Base-by-base conservation (phyloP, 2,113 vertebrate genomes). In the Fregata magnificens region DNA sequence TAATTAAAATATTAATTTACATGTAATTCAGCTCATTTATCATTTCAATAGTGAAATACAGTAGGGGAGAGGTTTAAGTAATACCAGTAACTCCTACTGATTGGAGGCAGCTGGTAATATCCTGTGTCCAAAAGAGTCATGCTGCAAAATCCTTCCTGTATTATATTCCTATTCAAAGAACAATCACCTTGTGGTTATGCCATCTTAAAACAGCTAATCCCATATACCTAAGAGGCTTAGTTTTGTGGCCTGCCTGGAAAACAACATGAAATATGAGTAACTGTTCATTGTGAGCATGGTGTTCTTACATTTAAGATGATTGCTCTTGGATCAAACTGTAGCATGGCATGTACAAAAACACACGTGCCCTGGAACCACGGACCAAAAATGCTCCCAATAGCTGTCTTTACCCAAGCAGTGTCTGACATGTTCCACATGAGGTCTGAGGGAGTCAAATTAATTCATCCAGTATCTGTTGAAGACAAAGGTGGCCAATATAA, bases 341-440 rank as follows among this genome's bases (percentile, higher is more conserved):
- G 93, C 95, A 97, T 98, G 71, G 86, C 94, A 66, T 97, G 98
- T 49, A 92, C 94, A 84, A 98, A 99, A 59, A 97, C 94, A 88
- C 98, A 98, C 0, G 98, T 92, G 34, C 98, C 98, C 36, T 95
- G 93, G 56, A 98, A 98, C 98, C 99, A 99, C 0, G 98, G 96
- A 17, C 96, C 91, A 72, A 98, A 99, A n/a, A 98, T 14, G 12
- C 98, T 98, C 22, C 98, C 97, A 80, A 98, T 83, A 36, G 98
- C 97, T 11, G 97, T 98, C 65, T 99, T 99, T 66, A 98, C 82
- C 98, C 98, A 99, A 58, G 98, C 98, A 3, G 98, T 98, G 79
- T 99, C 98, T 1, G 98, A 98, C 40, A 97, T 97, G 76, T 98
- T 98, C 98, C 98, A 99, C 34, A 98, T 82, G 65, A 98, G 86